These are phyloP conservation scores for Heterotis niloticus DNA, from an alignment of 2,113 vertebrate species.

Conservation along the genomic window DNA sequence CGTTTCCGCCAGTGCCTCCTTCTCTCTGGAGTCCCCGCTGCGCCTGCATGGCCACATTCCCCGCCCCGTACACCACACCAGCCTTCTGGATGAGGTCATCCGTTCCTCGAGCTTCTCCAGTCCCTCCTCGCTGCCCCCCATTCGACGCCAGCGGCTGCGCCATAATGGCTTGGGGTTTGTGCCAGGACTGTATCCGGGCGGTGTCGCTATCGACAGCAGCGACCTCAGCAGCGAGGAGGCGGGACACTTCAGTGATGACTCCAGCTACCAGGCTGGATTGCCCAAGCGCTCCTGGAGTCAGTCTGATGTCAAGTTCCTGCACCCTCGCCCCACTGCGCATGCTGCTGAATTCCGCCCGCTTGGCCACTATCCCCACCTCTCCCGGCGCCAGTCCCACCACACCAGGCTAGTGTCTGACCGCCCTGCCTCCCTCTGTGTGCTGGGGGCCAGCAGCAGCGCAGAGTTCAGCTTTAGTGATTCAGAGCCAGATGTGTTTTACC, in stretches of 20 bases:
- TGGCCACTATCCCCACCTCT: conserved; percentile 61
- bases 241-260: conserved; percentile 67
- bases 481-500: conserved; percentile 58
- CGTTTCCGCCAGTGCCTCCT: conserved; percentile 60
- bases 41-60: conserved; percentile 43
- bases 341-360: conserved; percentile 71
- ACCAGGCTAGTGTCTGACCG: conserved; percentile 36
- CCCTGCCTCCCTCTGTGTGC: not conserved
- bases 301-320: conserved; percentile 72
- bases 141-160: conserved; percentile 38
- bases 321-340: conserved; percentile 50
- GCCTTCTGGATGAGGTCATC: conserved; percentile 44
- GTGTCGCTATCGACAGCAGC: conserved; percentile 33
- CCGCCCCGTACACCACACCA: conserved; percentile 36
- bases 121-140: conserved; percentile 41
- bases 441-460: conserved; percentile 46
- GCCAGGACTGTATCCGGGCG: conserved; percentile 36
- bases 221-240: conserved; percentile 45
- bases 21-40: conserved; percentile 51
- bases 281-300: conserved; percentile 81
- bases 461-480: conserved; percentile 71
- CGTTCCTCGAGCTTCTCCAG: conserved; percentile 37
- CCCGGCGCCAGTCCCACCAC: conserved; percentile 29
- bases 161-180: conserved; percentile 46
- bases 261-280: conserved; percentile 64